Base-by-base conservation (phyloP, 2,797 vertebrate genomes). In the Enteromius mattozi region DNA sequence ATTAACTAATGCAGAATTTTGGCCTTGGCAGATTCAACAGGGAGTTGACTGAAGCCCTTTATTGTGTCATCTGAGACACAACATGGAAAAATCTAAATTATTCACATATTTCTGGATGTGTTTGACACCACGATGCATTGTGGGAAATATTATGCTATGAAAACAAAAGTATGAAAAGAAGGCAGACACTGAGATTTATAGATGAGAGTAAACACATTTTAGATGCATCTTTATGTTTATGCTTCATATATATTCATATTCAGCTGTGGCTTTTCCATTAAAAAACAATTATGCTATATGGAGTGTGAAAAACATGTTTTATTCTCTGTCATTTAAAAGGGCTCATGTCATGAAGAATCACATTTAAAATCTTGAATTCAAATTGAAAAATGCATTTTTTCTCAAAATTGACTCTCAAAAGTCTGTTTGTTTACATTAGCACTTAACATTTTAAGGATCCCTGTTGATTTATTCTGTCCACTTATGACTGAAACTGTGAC, bases 1-100 rank as follows among this genome's bases (percentile, higher is more conserved):
- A 81, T 27, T 66, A 65, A 37, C 71, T 66, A 51, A 37, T 4
- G 83, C 33, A 75, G 87, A 77, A 85, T 83, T 85, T 80, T 85
- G 75, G 85, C 90, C 85, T 88, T 86, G 86, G 84, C 68, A 45
- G 71, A 74, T 81, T 68, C 47, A 84, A 71, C 74, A 81, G 27
- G 27, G 61, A 33, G 51, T 45, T 13, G 2, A 27, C 42, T 54
- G 3, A 24, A 24, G 13, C 33, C 16, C 12, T 79, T 35, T 21
- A 40, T 37, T 63, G 59, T 63, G 59, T 30, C 27, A 14, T 63
- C 27, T 16, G 27, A 16, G 61, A 65, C 61, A 7, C 27, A 19
- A 12, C 40, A 45, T 14, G 40, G 37, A 21, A 24, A 68, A 68
- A 74, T 74, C 27, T 2, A 49, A 49, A 74, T 74, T 13, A 74